A percentile compares a stretch with the other conserved stretches of the same genome.
Evolutionary conservation across 2,888 invertebrate species (phyloP).

Genomic region (Caenorhabditis sp.): DNA sequence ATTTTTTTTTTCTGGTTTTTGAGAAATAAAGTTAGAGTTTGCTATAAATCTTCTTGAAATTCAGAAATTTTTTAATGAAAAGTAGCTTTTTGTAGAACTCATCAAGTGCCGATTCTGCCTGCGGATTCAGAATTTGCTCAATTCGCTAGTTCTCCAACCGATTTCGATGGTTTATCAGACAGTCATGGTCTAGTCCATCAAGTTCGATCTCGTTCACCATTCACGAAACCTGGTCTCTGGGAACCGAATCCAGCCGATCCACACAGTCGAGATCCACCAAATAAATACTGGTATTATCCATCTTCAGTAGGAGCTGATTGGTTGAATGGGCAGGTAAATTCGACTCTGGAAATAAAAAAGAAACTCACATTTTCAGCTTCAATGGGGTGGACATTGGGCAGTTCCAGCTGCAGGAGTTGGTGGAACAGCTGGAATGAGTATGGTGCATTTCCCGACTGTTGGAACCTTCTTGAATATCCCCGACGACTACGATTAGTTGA

Average conservation of each 20-base stretch:
- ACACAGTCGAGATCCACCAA: constrained; percentile 60
- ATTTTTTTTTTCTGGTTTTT: no score
- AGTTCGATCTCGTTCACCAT: constrained; percentile 51
- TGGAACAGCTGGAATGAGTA: constrained; percentile 52
- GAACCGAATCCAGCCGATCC: constrained; percentile 63
- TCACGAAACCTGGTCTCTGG: constrained; percentile 62
- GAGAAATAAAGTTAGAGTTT: no score
- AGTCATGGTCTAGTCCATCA: constrained; percentile 50
- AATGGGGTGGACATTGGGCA: constrained; percentile 62
- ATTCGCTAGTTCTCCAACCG: constrained; percentile 9
- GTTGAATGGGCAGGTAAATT: constrained; percentile 63
- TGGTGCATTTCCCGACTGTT: constrained; percentile 53
- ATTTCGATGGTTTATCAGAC: constrained; percentile 51
- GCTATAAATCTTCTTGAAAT: no score
- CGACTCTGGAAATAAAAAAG: no score
- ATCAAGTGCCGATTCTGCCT: constrained; percentile 49
- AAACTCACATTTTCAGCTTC: constrained; percentile 40
- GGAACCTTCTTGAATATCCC: constrained; percentile 56
- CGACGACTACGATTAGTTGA: constrained; percentile 52
- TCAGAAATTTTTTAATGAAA: no score
- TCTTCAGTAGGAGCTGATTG: constrained; percentile 61
- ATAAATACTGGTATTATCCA: constrained; percentile 61
- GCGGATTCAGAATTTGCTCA: constrained; percentile 46
- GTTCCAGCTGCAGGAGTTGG: constrained; percentile 57
- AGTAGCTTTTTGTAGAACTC: neutral